These are phyloP conservation scores for Lasioglossum albipes DNA, from an alignment of 1,140 invertebrate species.

Conservation along the genomic window DNA sequence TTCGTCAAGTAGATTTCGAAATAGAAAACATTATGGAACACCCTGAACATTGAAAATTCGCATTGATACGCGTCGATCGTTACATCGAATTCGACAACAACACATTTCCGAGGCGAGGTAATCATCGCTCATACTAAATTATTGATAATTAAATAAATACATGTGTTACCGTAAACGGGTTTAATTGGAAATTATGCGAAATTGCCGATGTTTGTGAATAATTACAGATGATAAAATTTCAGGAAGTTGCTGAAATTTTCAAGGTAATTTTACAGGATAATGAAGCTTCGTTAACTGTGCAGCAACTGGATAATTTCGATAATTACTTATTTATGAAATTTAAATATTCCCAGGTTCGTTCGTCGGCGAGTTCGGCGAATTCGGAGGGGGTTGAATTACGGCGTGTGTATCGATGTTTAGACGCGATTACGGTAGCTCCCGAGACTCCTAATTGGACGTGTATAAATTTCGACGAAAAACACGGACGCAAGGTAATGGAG, in stretches of 20 bases:
- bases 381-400: too few species aligned
- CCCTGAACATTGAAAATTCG: neutral
- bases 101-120: neutral
- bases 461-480: neutral
- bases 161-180: neutral
- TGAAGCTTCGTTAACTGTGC: neutral
- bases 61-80: neutral
- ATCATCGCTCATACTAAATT: neutral
- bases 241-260: neutral
- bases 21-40: neutral
- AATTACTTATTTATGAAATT: neutral
- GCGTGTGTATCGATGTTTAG: neutral
- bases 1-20: too few species aligned
- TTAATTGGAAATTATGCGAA: neutral
- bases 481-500: slow-evolving; percentile 11
- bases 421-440: neutral
- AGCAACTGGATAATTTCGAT: neutral
- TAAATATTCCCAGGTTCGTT: neutral
- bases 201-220: neutral
- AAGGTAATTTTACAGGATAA: neutral
- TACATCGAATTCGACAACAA: neutral
- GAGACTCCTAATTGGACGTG: neutral
- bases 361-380: neutral
- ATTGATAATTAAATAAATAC: too few species aligned
- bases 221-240: neutral